Conservation (phyloP, 2,113 vertebrate genomes). For the Vicugna pacos region DNA sequence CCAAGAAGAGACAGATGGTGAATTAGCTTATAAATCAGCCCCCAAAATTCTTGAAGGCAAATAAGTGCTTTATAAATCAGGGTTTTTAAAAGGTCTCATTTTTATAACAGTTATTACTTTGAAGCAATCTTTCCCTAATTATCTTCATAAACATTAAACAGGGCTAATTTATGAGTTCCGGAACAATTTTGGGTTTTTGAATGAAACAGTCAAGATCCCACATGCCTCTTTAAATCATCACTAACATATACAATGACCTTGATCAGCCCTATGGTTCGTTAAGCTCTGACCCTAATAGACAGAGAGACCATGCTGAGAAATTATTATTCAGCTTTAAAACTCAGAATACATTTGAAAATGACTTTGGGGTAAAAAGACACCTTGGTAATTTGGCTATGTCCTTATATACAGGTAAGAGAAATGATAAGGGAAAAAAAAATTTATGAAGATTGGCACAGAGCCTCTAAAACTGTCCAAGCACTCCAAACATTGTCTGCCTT, state of each 20-base stretch:
- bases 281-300: slow-evolving; percentile 49
- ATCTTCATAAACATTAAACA: slow-evolving; percentile 85
- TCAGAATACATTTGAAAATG: slow-evolving; percentile 37
- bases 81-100: slow-evolving; percentile 81
- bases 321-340: slow-evolving; percentile 53
- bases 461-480: background rate
- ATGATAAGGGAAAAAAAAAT: background rate
- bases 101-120: slow-evolving; percentile 84
- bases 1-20: slow-evolving; percentile 88
- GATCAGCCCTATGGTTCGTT: background rate
- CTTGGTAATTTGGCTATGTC: background rate
- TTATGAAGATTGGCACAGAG: background rate
- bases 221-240: slow-evolving; percentile 62
- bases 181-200: slow-evolving; percentile 68
- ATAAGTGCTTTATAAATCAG: slow-evolving; percentile 84
- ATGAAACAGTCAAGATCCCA: slow-evolving; percentile 72
- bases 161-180: slow-evolving; percentile 83
- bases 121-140: slow-evolving; percentile 83
- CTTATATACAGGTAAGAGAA: background rate
- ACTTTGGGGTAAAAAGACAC: slow-evolving; percentile 25
- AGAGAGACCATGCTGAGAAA: slow-evolving; percentile 45
- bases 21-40: slow-evolving; percentile 84
- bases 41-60: slow-evolving; percentile 83
- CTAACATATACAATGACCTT: slow-evolving; percentile 68
- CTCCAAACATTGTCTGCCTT: background rate